These are phyloP conservation scores for Rachycentron canadum DNA, from an alignment of 2,797 vertebrate species.

Conservation along the genomic window DNA sequence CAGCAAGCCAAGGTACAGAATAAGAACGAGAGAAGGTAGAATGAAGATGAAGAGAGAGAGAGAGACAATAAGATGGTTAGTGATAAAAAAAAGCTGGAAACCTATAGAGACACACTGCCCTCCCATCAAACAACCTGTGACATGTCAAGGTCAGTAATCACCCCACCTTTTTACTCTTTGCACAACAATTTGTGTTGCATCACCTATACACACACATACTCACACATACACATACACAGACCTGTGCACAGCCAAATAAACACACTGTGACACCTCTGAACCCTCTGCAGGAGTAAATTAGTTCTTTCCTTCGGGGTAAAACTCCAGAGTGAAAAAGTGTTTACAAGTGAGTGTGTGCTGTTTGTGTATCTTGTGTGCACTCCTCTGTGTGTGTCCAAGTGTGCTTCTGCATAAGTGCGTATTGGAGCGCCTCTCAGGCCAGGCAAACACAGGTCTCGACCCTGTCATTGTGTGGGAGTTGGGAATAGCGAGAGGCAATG, in stretches of 20 bases:
- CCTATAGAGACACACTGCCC: slow-evolving; percentile 6
- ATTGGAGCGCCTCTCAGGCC: slow-evolving; percentile 30
- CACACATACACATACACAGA: not conserved
- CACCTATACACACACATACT: not conserved
- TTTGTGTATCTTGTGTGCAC: slow-evolving; percentile 26
- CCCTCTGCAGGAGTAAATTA: slow-evolving; percentile 53
- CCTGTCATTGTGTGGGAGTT: slow-evolving; percentile 62
- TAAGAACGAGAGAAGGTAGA: slow-evolving; percentile 8
- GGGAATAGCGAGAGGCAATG: slow-evolving; percentile 46
- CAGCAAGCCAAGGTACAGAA: slow-evolving; percentile 10
- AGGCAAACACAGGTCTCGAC: slow-evolving; percentile 56
- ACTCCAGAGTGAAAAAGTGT: slow-evolving; percentile 50
- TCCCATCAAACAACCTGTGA: slow-evolving; percentile 22
- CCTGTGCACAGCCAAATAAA: slow-evolving; percentile 26
- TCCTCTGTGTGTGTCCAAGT: slow-evolving; percentile 12
- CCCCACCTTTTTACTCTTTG: slow-evolving; percentile 27
- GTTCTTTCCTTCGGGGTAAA: slow-evolving; percentile 48
- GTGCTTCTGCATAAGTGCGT: slow-evolving; percentile 17
- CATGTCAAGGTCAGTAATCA: slow-evolving; percentile 48
- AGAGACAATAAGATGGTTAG: not conserved
- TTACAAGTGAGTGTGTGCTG: slow-evolving; percentile 39
- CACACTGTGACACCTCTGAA: slow-evolving; percentile 52
- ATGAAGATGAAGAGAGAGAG: not conserved
- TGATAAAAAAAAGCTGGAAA: slow-evolving; percentile 2
- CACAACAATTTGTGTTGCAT: slow-evolving; percentile 23